Base-by-base conservation (phyloP, 1,140 invertebrate genomes). In the Aphelenchoides fujianensis region DNA sequence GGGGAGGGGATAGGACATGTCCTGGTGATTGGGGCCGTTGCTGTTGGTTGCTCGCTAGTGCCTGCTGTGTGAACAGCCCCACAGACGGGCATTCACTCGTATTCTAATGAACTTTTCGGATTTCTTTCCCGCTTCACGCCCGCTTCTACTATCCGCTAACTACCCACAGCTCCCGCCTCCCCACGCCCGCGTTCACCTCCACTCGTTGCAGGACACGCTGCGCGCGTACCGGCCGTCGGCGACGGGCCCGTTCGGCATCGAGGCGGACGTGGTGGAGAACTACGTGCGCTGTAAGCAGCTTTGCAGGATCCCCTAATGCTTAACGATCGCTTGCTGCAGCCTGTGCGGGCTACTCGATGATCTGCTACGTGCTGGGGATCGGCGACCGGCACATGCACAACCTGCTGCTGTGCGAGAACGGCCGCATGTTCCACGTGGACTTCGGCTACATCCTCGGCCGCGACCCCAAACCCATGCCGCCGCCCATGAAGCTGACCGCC, bases 311-410 rank as follows among this genome's bases (percentile, higher is more conserved):
- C n/a, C n/a, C n/a, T n/a, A n/a, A n/a, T n/a, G n/a, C n/a, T n/a
- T n/a, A n/a, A n/a, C n/a, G n/a, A n/a, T n/a, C n/a, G n/a, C n/a
- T n/a, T n/a, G n/a, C n/a, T 97, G 95, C 88, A n/a, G n/a, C n/a
- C n/a, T n/a, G n/a, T n/a, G 90, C 96, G 74, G 96, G 97, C 0
- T 99, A 99, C 84, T 98, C 94, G 86, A 93, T 99, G 12, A 96
- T 99, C 36, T 98, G 95, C 0, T 98, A 99, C 84, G 86, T 99
- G 41, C 86, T 99, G 35, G 96, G 95, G 7, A 94, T 99, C 19
- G 96, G 97, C 2, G 97, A 99, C 86, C 89, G 97, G 30, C 96
- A 99, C 88, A 88, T 98, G 66, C 96, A 99, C 85, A 99, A 99
- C 88, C 86, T 99, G 28, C 87, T 99, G 16, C 73, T 83, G 2